Base-by-base conservation (phyloP, 23 tunicate genomes). In the Styela plicata region DNA sequence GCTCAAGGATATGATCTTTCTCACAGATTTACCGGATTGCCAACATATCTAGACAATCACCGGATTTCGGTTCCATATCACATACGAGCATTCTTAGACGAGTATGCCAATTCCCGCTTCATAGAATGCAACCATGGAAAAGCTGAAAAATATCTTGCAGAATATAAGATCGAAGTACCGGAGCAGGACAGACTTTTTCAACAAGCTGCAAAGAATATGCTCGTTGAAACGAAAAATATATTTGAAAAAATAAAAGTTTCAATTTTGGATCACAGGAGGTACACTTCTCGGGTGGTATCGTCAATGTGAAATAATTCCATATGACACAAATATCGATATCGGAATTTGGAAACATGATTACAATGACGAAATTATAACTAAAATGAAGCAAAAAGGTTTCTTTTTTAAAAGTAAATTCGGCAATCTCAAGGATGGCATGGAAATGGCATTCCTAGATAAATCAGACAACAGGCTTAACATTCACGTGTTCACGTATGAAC, bases 231-330 rank as follows among this genome's bases (percentile, higher is more conserved):
- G 5, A 82, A 70, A 37, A 33, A 82, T n/a, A 81, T 70, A 13
- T 33, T 82, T 26, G 79, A 71, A 21, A 3, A 33, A 0, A 27
- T 35, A 18, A 35, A 70, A 20, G 30, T 69, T 31, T 82, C 85
- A n/a, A 22, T 82, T 82, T 37, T 82, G 85, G 85, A 37, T 82
- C 22, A 82, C 78, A 19, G 78, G 85, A n/a, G 79, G 78, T 31
- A 82, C 79, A 10, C 24, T 69, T 28, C 26, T 82, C 13, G 85
- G 85, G 16, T 82, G 78, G 78, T 69, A 33, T 33, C 85, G 78
- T 26, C 85, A 82, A 53, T 82, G 85, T 37, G 27, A 26, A 10
- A 33, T 82, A 1, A 69, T 82, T 23, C 63, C 33, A 16, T 24
- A 70, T 27, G 78, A 68, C 7, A 26, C 65, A 22, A 52, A 82